Evolutionary conservation across 2,113 vertebrate species (phyloP), one percentile per base, ranked within the genome.

Genomic region (Silurus meridionalis): DNA sequence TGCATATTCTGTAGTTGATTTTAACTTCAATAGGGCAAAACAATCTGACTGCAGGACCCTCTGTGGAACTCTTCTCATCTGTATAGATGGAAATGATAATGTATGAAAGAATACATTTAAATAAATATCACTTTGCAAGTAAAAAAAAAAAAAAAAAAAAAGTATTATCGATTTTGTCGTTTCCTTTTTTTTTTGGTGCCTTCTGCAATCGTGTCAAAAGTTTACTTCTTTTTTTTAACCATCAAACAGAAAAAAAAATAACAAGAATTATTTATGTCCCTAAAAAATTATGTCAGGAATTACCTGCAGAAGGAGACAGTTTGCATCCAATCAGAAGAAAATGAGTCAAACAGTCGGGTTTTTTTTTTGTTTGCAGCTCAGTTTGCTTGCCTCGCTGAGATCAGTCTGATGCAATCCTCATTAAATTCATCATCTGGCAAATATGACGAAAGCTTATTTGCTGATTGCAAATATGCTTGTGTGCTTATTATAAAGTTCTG

Each of bases 1-100:
- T 74, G 83, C 74, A 87, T 86, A 83, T 87, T 67, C 84, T 67
- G 79, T 86, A 81, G 67, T 14, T 52, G 48, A 79, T 88, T 86
- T 52, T 52, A 57, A 81, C 60, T 25, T 61, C 21, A 66, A 1
- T n/a, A 52, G 21, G 48, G 46, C 8, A 50, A 66, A 64, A 17
- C 13, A 48, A 15, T n/a, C 48, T 64, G 78, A 60, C 5, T 58
- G 37, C 57, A 80, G 11, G 61, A 53, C 53, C 10, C 17, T 15
- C 11, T 21, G 23, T n/a, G 13, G 6, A 66, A 55, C 46, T 58
- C 55, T 58, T 14, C 15, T 58, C 14, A 58, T 79, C 53, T 78
- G 8, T 58, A 28, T 28, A 55, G 50, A 77, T 15, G 17, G 52
- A 6, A 78, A 78, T 55, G 23, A 58, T 80, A 25, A 57, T 6